Percentiles rank a stretch among this genome's conserved stretches.
These are phyloP conservation scores for Myrmecophaga tridactyla DNA, from an alignment of 2,113 vertebrate genomes.

Conservation along the genomic window DNA sequence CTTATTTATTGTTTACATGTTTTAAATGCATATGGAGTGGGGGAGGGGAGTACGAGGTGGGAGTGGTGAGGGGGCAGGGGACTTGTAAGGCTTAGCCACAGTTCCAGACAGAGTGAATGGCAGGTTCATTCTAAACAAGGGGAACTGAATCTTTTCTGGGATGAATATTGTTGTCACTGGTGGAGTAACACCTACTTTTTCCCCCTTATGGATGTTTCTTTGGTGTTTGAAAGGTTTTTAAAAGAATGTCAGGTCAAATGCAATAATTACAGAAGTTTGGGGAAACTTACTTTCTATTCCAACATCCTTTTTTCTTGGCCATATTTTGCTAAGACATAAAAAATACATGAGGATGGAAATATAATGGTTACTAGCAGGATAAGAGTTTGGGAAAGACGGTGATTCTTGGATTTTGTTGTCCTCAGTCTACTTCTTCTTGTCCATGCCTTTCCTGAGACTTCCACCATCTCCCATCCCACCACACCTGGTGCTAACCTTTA, in stretches of 20 bases:
- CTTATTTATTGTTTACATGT: slow-evolving; percentile 67
- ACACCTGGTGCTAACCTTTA: not conserved
- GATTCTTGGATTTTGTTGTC: not conserved
- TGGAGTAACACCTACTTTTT: not conserved
- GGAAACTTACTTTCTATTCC: not conserved
- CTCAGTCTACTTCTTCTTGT: not conserved
- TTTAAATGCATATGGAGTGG: slow-evolving; percentile 64
- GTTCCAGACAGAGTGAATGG: slow-evolving; percentile 31
- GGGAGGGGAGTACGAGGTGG: not conserved
- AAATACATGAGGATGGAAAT: not conserved
- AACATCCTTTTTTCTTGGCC: not conserved
- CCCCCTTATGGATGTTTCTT: not conserved
- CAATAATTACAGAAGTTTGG: not conserved
- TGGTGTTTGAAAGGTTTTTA: not conserved
- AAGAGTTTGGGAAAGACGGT: not conserved
- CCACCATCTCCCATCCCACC: not conserved
- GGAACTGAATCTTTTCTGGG: not conserved
- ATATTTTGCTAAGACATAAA: not conserved
- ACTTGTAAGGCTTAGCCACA: slow-evolving; percentile 17
- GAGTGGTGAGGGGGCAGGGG: too few species aligned
- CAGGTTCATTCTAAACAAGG: slow-evolving; percentile 47
- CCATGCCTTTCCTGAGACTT: not conserved
- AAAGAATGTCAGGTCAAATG: not conserved
- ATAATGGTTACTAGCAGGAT: not conserved
- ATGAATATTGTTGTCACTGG: not conserved